A percentile compares a stretch with the other conserved stretches of the same genome.
Conservation (phyloP, 2,797 vertebrate species). For the Microtus agrestis region DNA sequence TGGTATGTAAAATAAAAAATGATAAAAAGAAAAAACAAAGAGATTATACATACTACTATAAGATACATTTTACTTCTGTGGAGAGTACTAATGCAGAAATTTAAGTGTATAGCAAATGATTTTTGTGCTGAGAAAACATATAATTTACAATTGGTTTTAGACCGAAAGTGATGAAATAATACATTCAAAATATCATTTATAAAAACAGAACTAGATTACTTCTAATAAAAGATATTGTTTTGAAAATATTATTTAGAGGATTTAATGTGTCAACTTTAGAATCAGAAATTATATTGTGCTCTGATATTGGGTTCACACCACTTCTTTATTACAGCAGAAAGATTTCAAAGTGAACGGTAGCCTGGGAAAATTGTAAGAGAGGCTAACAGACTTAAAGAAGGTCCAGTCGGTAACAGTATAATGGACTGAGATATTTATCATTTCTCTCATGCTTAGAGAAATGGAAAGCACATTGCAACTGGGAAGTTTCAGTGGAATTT, state of each 20-base stretch:
- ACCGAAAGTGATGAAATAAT: not conserved
- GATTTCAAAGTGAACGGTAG: slow-evolving; percentile 13
- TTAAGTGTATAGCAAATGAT: not conserved
- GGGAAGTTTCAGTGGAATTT: slow-evolving; percentile 18
- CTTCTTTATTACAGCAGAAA: not conserved
- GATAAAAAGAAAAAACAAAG: no score
- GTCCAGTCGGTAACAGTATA: slow-evolving; percentile 1
- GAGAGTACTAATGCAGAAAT: not conserved
- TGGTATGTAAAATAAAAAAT: no score
- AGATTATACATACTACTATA: not conserved
- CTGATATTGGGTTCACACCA: not conserved
- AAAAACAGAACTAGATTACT: not conserved
- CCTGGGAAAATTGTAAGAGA: not conserved
- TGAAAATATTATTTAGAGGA: slow-evolving; percentile 54
- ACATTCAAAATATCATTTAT: not conserved
- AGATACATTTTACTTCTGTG: not conserved
- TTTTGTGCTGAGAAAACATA: not conserved
- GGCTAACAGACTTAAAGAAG: not conserved
- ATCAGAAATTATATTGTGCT: slow-evolving; percentile 5
- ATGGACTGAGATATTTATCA: not conserved
- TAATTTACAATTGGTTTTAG: not conserved
- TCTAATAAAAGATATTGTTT: not conserved
- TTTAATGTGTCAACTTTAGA: not conserved
- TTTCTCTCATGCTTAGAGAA: slow-evolving; percentile 4
- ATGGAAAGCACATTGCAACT: slow-evolving; percentile 23